These are phyloP conservation scores for Tillus elongatus DNA, from an alignment of 2,888 invertebrate species.

Conservation along the genomic window DNA sequence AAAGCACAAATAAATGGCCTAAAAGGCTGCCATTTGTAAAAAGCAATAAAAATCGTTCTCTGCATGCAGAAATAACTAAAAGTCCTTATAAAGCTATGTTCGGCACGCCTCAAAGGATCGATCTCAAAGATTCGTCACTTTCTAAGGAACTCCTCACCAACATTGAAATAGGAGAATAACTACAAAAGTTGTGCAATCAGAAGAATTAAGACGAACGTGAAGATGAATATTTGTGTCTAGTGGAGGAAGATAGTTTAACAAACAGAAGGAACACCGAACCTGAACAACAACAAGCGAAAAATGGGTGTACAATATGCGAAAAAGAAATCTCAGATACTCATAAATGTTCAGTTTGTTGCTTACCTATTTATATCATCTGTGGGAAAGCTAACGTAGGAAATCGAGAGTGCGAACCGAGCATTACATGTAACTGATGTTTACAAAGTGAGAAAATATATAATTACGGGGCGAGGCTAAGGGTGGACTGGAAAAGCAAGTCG, in stretches of 20 bases:
- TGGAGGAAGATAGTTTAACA: conserved; percentile 1
- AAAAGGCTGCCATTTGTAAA: conserved; percentile 1
- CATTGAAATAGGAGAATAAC: conserved; percentile 1
- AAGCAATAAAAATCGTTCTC: too few species aligned
- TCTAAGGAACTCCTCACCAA: background rate
- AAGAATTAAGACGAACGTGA: conserved; percentile 1
- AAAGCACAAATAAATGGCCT: background rate
- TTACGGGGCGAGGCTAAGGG: too few species aligned
- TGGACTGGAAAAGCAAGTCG: too few species aligned
- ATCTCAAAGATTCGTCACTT: conserved; percentile 3
- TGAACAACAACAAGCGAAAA: conserved; percentile 1
- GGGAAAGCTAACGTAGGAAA: too few species aligned
- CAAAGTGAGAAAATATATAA: too few species aligned
- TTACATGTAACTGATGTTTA: too few species aligned
- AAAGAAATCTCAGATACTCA: too few species aligned
- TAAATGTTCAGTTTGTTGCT: too few species aligned
- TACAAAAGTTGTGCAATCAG: conserved; percentile 1
- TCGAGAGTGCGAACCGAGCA: too few species aligned
- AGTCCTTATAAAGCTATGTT: conserved; percentile 3
- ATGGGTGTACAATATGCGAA: too few species aligned
- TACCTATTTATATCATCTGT: too few species aligned
- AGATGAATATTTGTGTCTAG: too few species aligned
- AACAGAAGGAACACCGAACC: conserved; percentile 1
- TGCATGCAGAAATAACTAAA: background rate
- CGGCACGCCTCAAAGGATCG: conserved; percentile 2